Percentiles rank a stretch among this genome's conserved stretches.
Conservation (phyloP, 2,888 invertebrate species). For the Lepidocyrtinus sp. region DNA sequence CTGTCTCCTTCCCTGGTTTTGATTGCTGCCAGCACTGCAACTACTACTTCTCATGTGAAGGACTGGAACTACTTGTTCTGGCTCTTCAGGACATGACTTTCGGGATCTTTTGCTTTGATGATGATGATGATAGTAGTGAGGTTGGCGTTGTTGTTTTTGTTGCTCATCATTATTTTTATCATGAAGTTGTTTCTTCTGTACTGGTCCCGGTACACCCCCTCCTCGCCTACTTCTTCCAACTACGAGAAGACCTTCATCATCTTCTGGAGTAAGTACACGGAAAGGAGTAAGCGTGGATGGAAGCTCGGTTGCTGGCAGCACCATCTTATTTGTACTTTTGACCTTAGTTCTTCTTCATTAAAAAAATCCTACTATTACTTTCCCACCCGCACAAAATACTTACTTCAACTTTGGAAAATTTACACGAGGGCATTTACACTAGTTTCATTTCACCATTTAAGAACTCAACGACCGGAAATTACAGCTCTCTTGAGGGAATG, state of each 20-base stretch:
- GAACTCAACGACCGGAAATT: constrained; percentile 38
- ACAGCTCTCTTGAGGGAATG: neutral
- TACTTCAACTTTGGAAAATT: neutral
- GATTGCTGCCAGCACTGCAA: neutral
- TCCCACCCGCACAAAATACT: neutral
- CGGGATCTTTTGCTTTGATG: neutral
- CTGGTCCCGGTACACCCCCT: constrained; percentile 1
- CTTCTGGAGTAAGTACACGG: constrained; percentile 33
- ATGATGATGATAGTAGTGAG: neutral
- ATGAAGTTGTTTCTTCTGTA: neutral
- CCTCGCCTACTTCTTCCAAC: neutral
- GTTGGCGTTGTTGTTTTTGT: constrained; percentile 21
- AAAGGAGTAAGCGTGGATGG: constrained; percentile 28
- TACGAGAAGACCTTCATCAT: constrained; percentile 14
- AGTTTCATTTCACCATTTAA: constrained; percentile 21
- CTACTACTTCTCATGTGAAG: neutral
- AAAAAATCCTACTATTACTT: neutral
- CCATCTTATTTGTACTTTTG: constrained; percentile 43
- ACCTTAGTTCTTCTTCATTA: constrained; percentile 25
- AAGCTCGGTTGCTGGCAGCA: constrained; percentile 46
- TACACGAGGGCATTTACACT: constrained; percentile 47
- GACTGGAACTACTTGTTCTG: constrained; percentile 3
- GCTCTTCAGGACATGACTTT: constrained; percentile 6
- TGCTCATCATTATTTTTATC: constrained; percentile 28
- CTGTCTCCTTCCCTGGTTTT: neutral